Base-by-base conservation (phyloP, 2,797 vertebrate genomes). In the Chelon auratus region DNA sequence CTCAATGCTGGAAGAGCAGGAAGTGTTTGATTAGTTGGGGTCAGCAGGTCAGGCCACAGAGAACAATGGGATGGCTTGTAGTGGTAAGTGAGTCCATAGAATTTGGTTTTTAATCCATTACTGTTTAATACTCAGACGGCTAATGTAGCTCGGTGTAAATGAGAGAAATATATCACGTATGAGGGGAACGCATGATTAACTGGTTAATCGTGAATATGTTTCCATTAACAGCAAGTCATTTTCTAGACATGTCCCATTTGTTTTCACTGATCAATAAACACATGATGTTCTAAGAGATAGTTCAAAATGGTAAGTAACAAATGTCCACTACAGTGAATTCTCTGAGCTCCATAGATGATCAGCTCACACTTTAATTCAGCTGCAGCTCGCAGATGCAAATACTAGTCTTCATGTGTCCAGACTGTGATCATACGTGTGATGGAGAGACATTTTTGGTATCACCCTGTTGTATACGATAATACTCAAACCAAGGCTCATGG, bases 21-120 rank as follows among this genome's bases (percentile, higher is more conserved):
- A 93, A 91, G 82, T 83, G 87, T 94, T 93, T 93, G 91, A 93
- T 94, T 92, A 92, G 91, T 86, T 68, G 81, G 81, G 89, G 91
- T 93, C 91, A 90, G 65, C 82, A 89, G 73, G 82, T 88, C 75
- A 62, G 55, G 87, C 86, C 87, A 76, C 64, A 26, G 78, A 77
- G 89, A 93, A 93, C 94, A 94, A 93, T 92, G 81, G 88, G 81
- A 78, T 64, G 61, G 87, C 87, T 91, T 93, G 90, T 91, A 65
- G 39, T 0, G 0, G 26, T 15, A 30, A 14, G 47, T 9, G 37
- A 59, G 43, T 58, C 52, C 43, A 57, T 52, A 20, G 63, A 63
- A 63, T 57, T n/a, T 20, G 24, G 22, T 72, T 48, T 48, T 55
- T 42, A 57, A 72, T 72, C 45, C 7, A 57, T 63, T 40, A 26